Evolutionary conservation across 2,797 vertebrate species (phyloP), one percentile per base, ranked within the genome.

Genomic region (Pteropus rufus): DNA sequence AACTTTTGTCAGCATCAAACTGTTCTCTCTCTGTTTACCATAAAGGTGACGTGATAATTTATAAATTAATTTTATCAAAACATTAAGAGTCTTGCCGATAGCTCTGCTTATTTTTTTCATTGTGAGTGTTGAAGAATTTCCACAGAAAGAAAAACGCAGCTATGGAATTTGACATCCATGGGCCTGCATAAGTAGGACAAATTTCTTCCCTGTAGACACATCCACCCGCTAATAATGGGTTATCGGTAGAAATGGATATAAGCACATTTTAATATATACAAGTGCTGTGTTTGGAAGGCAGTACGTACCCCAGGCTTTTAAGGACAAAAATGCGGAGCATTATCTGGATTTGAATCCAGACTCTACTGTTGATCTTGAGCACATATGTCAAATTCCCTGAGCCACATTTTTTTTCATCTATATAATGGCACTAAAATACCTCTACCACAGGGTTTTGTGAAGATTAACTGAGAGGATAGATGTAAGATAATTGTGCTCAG

Each of bases 1-100:
- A 10, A 82, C 0, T 36, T 97, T 69, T 95, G 46, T 97, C 94
- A 86, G 60, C 94, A 26, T 95, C 95, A 97, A 96, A 96, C 93
- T 96, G 77, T 92, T 97, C 49, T 93, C 94, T 73, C 89, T 83
- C 91, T 49, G 49, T 79, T 89, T 76, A 81, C 36, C 82, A 60
- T 91, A 84, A 84, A 87, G 39, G 0, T 1, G 1, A 92, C 46
- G 34, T 89, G 93, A 90, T 85, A 89, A 93, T 52, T 93, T 93
- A 77, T 67, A 73, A 86, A 21, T 77, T 64, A 86, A 31, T 86
- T 79, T 56, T 62, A 96, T 0, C 46, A 73, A 39, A 93, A 75
- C 2, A 0, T 64, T 36, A 86, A 77, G 56, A 44, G 19, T 11
- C 5, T 44, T 26, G 29, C 70, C 58, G 46, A 46, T 70, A 36